Percentiles rank a stretch among this genome's conserved stretches.
Conservation (phyloP, 2,797 vertebrate species). For the Carapus acus region DNA sequence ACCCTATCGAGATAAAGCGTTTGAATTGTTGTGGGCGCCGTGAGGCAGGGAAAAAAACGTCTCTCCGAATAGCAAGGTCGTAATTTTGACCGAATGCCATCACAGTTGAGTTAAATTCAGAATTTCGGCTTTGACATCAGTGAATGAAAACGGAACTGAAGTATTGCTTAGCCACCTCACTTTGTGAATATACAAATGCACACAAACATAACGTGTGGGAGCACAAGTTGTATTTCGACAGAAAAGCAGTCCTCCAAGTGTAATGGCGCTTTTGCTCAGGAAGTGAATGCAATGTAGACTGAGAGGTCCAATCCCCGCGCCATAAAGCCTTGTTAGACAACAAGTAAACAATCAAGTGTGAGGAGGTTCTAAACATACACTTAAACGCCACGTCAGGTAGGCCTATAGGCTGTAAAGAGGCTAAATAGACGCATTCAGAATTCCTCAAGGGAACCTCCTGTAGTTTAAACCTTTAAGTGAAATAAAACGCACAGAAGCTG, state of each 20-base stretch:
- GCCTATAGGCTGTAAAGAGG: constrained; percentile 50
- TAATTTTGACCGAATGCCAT: too few species aligned
- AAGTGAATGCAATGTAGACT: constrained; percentile 23
- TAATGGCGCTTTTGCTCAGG: constrained; percentile 19
- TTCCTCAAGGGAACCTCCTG: constrained; percentile 55
- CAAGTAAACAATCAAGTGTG: constrained; percentile 61
- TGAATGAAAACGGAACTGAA: too few species aligned
- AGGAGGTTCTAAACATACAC: constrained; percentile 46
- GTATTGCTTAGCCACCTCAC: too few species aligned
- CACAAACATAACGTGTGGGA: not conserved
- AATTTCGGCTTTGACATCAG: too few species aligned
- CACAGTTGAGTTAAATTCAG: too few species aligned
- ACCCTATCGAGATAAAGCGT: too few species aligned
- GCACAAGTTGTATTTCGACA: not conserved
- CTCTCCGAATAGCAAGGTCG: too few species aligned
- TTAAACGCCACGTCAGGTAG: constrained; percentile 59
- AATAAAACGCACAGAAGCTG: constrained; percentile 35
- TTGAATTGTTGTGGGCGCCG: too few species aligned
- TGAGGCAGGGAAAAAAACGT: too few species aligned
- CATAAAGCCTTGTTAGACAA: constrained; percentile 60
- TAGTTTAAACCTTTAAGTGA: constrained; percentile 37
- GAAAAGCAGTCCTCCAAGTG: not conserved
- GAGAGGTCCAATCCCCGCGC: constrained; percentile 34
- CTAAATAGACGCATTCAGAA: constrained; percentile 50
- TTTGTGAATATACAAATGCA: too few species aligned